Evolutionary conservation across 92 coral and sea anemone species (phyloP).

Genomic region (Porites divaricata): DNA sequence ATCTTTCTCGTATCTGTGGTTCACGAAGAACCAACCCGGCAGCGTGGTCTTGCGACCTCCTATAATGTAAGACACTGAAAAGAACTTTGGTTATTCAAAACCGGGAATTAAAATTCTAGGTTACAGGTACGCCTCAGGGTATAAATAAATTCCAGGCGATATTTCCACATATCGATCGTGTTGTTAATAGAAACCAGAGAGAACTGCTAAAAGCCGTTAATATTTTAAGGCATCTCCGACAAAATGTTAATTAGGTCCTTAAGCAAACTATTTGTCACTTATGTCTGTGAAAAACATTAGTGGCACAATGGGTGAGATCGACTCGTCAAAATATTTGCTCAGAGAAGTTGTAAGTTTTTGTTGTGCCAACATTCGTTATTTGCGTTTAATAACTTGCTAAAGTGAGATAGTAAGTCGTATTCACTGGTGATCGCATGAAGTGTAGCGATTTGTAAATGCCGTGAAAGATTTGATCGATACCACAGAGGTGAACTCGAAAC

Average conservation of each 20-base stretch:
- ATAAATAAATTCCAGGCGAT: neutral
- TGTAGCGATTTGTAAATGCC: slow-evolving; percentile 36
- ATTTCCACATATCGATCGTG: neutral
- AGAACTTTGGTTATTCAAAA: neutral
- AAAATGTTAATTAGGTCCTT: slow-evolving; percentile 68
- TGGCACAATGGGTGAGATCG: slow-evolving; percentile 29
- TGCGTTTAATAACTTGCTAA: slow-evolving; percentile 37
- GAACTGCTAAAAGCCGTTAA: slow-evolving; percentile 16
- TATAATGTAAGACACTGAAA: neutral
- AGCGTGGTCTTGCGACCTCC: neutral
- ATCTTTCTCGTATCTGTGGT: slow-evolving; percentile 19
- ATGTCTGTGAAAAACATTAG: slow-evolving; percentile 55
- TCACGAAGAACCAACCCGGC: neutral
- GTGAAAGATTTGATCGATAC: slow-evolving; percentile 24
- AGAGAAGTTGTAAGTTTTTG: slow-evolving; percentile 25
- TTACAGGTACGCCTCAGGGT: neutral
- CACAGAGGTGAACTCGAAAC: slow-evolving; percentile 34
- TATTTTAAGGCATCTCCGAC: slow-evolving; percentile 39
- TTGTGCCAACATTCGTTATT: slow-evolving; percentile 31
- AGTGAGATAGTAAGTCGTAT: slow-evolving; percentile 11
- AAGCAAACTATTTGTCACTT: slow-evolving; percentile 54
- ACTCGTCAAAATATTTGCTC: slow-evolving; percentile 48
- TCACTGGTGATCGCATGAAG: neutral
- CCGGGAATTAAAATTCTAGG: neutral
- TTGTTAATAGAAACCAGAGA: slow-evolving; percentile 37